These are phyloP conservation scores for Lasioglossum figueresi DNA, from an alignment of 2,888 invertebrate genomes.

Conservation along the genomic window DNA sequence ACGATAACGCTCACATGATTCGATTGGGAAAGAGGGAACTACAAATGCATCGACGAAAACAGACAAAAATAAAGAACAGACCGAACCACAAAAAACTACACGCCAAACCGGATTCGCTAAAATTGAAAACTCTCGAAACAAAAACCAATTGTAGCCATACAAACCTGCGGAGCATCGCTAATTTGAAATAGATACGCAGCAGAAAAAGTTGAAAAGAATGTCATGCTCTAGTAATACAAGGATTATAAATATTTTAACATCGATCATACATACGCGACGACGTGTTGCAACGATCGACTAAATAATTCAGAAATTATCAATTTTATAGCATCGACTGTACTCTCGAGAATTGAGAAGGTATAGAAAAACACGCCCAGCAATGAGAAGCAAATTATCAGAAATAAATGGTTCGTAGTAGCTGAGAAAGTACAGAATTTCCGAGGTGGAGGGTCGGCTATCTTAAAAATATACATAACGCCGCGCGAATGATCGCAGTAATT, in stretches of 20 bases:
- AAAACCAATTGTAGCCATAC: background rate
- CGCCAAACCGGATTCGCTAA: background rate
- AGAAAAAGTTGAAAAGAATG: too few relatives aligned
- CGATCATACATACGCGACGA: background rate
- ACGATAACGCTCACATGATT: conserved; percentile 65
- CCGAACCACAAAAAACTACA: background rate
- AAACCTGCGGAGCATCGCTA: background rate
- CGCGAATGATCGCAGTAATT: background rate
- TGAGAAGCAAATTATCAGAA: background rate
- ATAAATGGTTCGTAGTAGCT: background rate
- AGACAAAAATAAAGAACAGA: background rate
- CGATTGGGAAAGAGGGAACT: conserved; percentile 3
- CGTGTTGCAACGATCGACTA: background rate
- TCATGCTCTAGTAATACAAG: too few relatives aligned
- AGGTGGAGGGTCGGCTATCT: background rate
- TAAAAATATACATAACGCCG: background rate
- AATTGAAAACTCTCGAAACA: background rate
- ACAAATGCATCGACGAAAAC: background rate
- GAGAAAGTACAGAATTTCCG: background rate
- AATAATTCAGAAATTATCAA: background rate
- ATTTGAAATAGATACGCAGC: background rate
- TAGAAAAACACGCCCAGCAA: background rate
- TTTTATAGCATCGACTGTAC: background rate
- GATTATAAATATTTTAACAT: too few relatives aligned
- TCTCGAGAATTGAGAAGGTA: background rate